Evolutionary conservation across 2,113 vertebrate genomes (phyloP), one percentile per base, ranked within the genome.

Genomic region (Pithys albifrons): DNA sequence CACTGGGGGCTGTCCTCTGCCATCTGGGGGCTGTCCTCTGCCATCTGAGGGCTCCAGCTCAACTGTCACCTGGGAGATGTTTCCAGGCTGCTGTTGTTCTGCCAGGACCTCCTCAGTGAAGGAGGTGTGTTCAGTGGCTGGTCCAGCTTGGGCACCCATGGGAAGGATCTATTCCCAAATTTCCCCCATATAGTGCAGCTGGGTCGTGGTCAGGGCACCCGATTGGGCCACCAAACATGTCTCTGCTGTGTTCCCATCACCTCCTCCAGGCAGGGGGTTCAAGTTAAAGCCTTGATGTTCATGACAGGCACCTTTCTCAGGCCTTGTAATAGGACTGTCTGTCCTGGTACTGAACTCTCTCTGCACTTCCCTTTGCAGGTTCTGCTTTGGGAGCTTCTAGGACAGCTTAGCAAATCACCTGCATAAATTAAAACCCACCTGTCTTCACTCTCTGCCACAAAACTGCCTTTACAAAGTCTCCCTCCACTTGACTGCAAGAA

Each of bases 401-500:
- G 28, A 15, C 37, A 33, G 46, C 31, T 35, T 8, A 39, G 49
- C 12, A 70, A 65, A 29, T 52, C 22, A 13, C 37, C 62, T 45
- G n/a, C 24, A 25, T 2, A 22, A 54, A 29, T 41, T 10, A 45
- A 28, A 29, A 25, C 13, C n/a, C 35, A 25, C 31, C 58, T 46
- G 14, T 51, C 52, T 66, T 72, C 43, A 71, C 37, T 33, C 33
- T 73, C 31, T 77, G 37, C 78, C 46, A 31, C 31, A 33, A 23
- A 51, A 61, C 19, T 5, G 10, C 12, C 64, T 75, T 57, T 27
- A 10, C 14, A 49, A 35, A 82, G 4, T 52, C 37, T 48, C 31
- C 6, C 3, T 88, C 41, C 6, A 1, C 18, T 1, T n/a, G 49
- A 18, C 52, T 25, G 3, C 19, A 10, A 1, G 6, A 45, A 10